Evolutionary conservation across 1,140 invertebrate genomes (phyloP), one percentile per base, ranked within the genome.

Genomic region (Tetraneura akinire): DNA sequence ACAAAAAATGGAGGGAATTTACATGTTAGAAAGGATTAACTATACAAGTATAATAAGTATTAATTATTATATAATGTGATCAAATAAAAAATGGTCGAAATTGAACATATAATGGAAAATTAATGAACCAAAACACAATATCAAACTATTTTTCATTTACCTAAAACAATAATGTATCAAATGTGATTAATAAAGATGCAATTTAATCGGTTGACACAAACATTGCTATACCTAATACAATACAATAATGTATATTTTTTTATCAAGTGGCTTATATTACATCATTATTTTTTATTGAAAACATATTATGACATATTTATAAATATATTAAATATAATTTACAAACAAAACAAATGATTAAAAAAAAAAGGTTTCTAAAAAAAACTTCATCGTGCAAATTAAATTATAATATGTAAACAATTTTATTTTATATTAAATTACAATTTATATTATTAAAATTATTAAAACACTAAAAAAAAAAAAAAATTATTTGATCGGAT

Each of bases 1-100:
- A 70, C 26, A 71, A 47, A 71, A 47, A 71, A 45, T 78, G 74
- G 74, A 78, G 55, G 74, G 74, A 78, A 78, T 78, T 45, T 78
- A 78, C 71, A 76, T 5, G 2, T 76, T 42, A 57, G 55, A 32
- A 42, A 57, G 57, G 21, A 74, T 42, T 42, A n/a, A n/a, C n/a
- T n/a, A n/a, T n/a, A n/a, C n/a, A n/a, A n/a, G n/a, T 29, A 62
- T 29, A 74, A 74, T 74, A 23, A 37, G 55, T 32, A 76, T 23
- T 23, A 6, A 18, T 55, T 57, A 0, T 76, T 55, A 23, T 55
- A 23, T 55, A 57, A 76, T 47, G 51, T 76, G 32, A n/a, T 37
- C 32, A 37, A 37, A n/a, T 37, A 3, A 37, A 37, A 37, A 37
- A 37, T 37, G 32, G 21, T 14, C 8, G 16, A 21, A 16, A 53